phyloP scores from a whole-genome alignment of 2,888 invertebrate genomes.

The Octodonta nipae region DNA sequence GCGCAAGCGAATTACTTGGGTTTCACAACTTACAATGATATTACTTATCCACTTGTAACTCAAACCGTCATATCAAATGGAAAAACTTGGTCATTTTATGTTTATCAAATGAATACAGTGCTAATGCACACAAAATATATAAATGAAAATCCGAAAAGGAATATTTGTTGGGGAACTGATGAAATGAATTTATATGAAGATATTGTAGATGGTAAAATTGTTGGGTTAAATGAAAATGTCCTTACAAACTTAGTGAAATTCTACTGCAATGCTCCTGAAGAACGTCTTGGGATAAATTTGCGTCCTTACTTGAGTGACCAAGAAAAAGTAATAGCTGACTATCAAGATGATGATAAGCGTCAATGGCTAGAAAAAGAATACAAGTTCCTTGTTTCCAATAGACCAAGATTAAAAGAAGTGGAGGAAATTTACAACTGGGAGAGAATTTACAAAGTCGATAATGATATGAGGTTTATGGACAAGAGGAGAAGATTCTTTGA shows the following conservation, averaged over 20 bases:
- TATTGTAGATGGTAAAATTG: slow-evolving; percentile 55
- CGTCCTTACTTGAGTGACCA: slow-evolving; percentile 58
- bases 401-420: slow-evolving; percentile 44
- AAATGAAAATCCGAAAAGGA: slow-evolving; percentile 55
- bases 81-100: slow-evolving; percentile 68
- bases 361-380: slow-evolving; percentile 55
- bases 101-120: slow-evolving; percentile 85
- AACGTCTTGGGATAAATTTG: slow-evolving; percentile 47
- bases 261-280: slow-evolving; percentile 55
- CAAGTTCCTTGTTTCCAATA: slow-evolving; percentile 55
- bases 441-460: slow-evolving; percentile 61
- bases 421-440: slow-evolving; percentile 75
- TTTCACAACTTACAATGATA: slow-evolving; percentile 78
- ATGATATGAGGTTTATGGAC: slow-evolving; percentile 55
- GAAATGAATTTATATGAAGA: slow-evolving; percentile 60
- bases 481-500: slow-evolving; percentile 59
- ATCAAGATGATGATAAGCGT: slow-evolving; percentile 53
- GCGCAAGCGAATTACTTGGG: slow-evolving; percentile 74
- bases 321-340: slow-evolving; percentile 49
- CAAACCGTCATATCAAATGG: slow-evolving; percentile 87
- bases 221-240: slow-evolving; percentile 70
- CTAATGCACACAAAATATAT: slow-evolving; percentile 49
- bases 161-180: slow-evolving; percentile 67
- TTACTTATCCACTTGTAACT: slow-evolving; percentile 80
- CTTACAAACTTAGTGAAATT: slow-evolving; percentile 59